Percentiles rank a stretch among this genome's conserved stretches.
Conservation (phyloP, 2,797 vertebrate species). For the Spinibarbus caldwelli region DNA sequence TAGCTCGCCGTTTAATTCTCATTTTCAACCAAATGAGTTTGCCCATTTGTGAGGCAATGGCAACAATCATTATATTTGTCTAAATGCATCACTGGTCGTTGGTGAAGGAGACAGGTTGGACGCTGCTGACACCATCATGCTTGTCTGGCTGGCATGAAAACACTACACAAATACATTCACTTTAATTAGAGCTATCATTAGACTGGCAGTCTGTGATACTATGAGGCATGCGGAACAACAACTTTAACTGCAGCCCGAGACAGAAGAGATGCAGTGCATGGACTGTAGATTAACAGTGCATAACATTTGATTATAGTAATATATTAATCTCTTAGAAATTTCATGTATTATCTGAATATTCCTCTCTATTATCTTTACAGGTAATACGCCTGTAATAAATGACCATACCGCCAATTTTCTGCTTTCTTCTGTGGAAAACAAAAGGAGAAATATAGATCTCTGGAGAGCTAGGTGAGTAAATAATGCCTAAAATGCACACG, state of each 20-base stretch:
- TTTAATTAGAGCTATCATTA: constrained; percentile 75
- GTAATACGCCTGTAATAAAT: neutral
- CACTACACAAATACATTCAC: constrained; percentile 64
- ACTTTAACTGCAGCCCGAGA: constrained; percentile 49
- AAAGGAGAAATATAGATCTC: neutral
- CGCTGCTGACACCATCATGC: constrained; percentile 65
- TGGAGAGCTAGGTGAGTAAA: neutral
- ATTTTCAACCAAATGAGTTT: constrained; percentile 52
- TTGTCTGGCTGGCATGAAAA: constrained; percentile 69
- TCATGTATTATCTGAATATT: neutral
- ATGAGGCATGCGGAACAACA: constrained; percentile 56
- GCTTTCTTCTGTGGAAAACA: neutral
- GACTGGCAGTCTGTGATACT: constrained; percentile 58
- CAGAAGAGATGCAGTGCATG: constrained; percentile 8
- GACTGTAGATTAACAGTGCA: neutral
- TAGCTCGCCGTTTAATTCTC: constrained; percentile 18
- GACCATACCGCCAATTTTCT: neutral
- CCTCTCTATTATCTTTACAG: neutral
- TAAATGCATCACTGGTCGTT: constrained; percentile 47
- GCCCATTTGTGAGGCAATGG: constrained; percentile 42
- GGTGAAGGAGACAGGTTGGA: constrained; percentile 55
- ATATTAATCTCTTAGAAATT: neutral
- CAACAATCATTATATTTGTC: constrained; percentile 56
- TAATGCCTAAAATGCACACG: neutral
- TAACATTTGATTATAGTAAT: constrained; percentile 8